phyloP scores from a whole-genome alignment of 2,888 invertebrate species.

The Nycteola revayana region DNA sequence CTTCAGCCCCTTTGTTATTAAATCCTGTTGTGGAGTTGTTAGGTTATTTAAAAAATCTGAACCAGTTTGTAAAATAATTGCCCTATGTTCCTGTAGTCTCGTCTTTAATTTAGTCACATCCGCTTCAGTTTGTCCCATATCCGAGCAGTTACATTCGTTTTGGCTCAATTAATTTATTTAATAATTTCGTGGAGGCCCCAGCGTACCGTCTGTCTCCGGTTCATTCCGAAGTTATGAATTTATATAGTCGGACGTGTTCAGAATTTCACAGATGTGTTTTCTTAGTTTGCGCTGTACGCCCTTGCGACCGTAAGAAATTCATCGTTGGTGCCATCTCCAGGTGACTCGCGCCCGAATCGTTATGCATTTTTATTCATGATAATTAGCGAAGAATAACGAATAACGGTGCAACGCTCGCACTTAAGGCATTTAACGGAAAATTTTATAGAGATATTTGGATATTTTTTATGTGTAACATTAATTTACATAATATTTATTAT shows the following conservation, averaged over 20 bases:
- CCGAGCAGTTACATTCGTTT: constrained; percentile 60
- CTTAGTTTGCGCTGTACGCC: constrained; percentile 57
- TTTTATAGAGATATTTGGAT: too few species aligned
- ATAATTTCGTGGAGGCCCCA: constrained; percentile 67
- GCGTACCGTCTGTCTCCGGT: constrained; percentile 65
- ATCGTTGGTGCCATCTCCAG: constrained; percentile 40
- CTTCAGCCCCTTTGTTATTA: too few species aligned
- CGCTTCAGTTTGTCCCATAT: constrained; percentile 43
- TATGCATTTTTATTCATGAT: constrained; percentile 20
- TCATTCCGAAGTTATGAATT: constrained; percentile 71
- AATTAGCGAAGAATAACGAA: too few species aligned
- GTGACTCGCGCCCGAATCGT: constrained; percentile 35
- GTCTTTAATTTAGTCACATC: constrained; percentile 3
- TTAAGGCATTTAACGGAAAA: too few species aligned
- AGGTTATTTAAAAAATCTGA: too few species aligned
- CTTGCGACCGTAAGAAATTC: constrained; percentile 46
- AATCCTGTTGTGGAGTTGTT: too few species aligned
- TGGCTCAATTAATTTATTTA: constrained; percentile 74
- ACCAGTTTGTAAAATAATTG: too few species aligned
- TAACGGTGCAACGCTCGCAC: too few species aligned
- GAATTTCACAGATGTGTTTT: constrained; percentile 70
- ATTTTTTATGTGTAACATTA: too few species aligned
- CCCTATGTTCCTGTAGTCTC: too few species aligned
- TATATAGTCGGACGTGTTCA: constrained; percentile 72
- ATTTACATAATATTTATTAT: too few species aligned